Percentiles rank a stretch among this genome's conserved stretches.
Evolutionary conservation across 2,797 vertebrate species (phyloP).

Genomic region (Sebastes miniatus): DNA sequence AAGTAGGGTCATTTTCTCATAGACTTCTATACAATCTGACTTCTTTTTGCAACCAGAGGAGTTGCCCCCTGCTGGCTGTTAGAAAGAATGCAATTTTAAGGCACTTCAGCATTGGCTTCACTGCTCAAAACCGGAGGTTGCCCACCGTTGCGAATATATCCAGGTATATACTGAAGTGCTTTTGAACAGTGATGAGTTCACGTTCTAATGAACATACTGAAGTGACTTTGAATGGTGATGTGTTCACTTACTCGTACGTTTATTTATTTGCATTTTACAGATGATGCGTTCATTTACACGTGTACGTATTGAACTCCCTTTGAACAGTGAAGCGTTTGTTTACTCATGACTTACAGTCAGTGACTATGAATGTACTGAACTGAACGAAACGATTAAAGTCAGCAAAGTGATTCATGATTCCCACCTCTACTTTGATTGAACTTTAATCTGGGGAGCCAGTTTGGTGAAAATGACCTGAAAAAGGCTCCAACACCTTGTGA

Average conservation of each 20-base stretch:
- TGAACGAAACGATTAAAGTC: background rate
- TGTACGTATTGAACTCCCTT: fast-evolving
- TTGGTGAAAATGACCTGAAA: background rate
- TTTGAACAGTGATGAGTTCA: background rate
- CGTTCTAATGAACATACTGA: background rate
- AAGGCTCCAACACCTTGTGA: background rate
- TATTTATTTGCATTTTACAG: background rate
- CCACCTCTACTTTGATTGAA: background rate
- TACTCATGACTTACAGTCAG: background rate
- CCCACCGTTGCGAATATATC: background rate
- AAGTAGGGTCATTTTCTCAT: too few species aligned
- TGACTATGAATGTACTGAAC: background rate
- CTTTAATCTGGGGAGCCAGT: background rate
- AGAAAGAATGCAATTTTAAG: too few species aligned
- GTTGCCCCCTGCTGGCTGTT: too few species aligned
- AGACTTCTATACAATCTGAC: too few species aligned
- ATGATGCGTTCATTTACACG: background rate
- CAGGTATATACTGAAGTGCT: background rate
- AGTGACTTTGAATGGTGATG: background rate
- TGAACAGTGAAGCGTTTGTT: background rate
- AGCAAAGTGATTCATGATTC: background rate
- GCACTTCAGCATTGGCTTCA: too few species aligned
- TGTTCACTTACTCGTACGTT: background rate
- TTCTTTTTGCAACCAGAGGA: too few species aligned
- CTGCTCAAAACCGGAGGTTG: fast-evolving